Conservation (phyloP, 1,140 invertebrate species). For the Matsumurasca onukii region DNA sequence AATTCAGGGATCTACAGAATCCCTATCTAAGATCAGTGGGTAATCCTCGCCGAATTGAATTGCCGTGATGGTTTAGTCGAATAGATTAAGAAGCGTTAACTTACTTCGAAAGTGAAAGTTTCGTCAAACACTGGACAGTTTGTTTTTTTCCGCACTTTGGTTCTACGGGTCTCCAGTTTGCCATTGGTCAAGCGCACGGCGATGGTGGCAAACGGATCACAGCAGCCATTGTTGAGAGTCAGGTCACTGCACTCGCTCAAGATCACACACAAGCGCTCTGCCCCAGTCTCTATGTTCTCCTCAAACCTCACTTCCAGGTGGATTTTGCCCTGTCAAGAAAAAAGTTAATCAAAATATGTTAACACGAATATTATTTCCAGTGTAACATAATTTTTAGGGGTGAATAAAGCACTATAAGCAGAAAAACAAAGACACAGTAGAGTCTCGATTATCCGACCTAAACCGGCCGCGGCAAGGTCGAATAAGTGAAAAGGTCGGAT, state of each 20-base stretch:
- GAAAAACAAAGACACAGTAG: too few species aligned
- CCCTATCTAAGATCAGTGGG: too few species aligned
- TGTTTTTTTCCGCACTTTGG: conserved; percentile 87
- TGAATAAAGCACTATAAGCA: not conserved
- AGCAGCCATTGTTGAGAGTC: conserved; percentile 84
- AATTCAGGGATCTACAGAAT: too few species aligned
- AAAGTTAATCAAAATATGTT: conserved; percentile 25
- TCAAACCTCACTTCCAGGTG: conserved; percentile 68
- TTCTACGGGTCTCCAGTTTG: conserved; percentile 77
- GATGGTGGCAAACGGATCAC: conserved; percentile 85
- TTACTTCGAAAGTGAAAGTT: conserved; percentile 81
- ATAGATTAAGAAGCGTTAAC: too few species aligned
- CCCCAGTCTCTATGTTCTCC: conserved; percentile 40
- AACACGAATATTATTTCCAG: too few species aligned
- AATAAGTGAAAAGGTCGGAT: too few species aligned
- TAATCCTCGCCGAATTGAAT: too few species aligned
- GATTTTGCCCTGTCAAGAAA: conserved; percentile 52
- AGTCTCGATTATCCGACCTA: too few species aligned
- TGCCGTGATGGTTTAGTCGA: too few species aligned
- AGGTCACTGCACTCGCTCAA: conserved; percentile 85
- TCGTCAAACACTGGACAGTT: conserved; percentile 87
- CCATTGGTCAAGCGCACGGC: conserved; percentile 78
- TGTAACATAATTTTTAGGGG: too few species aligned
- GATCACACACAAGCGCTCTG: conserved; percentile 48
- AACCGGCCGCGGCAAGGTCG: too few species aligned